Percentiles rank a stretch among this genome's conserved stretches.
These are phyloP conservation scores for Nomada ruficornis DNA, from an alignment of 2,888 invertebrate species.

Conservation along the genomic window DNA sequence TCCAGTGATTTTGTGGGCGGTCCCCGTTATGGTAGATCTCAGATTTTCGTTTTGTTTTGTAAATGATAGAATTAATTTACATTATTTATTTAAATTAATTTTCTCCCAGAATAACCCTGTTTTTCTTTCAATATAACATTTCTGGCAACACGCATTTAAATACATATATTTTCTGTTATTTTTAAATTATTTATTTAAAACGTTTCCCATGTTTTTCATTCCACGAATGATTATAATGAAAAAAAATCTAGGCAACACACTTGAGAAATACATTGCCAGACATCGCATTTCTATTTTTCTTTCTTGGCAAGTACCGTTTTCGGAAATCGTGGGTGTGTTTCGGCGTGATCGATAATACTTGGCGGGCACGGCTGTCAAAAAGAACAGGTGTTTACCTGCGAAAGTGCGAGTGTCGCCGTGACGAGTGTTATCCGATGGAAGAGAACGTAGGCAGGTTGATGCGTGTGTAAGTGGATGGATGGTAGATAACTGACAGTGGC, in stretches of 20 bases:
- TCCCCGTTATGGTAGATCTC: too few species aligned
- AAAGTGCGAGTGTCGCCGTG: constrained; percentile 51
- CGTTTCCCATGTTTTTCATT: too few species aligned
- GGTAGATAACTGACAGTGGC: constrained; percentile 32
- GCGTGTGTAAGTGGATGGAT: constrained; percentile 33
- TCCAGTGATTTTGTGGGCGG: too few species aligned
- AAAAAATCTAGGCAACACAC: too few species aligned
- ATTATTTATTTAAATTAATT: too few species aligned
- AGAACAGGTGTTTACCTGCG: constrained; percentile 64
- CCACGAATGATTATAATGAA: too few species aligned
- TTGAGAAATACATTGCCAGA: too few species aligned
- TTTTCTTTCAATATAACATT: background rate
- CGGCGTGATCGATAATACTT: constrained; percentile 10
- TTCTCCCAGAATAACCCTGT: too few species aligned
- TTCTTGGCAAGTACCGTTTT: background rate
- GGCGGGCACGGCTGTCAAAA: constrained; percentile 16
- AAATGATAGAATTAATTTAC: too few species aligned
- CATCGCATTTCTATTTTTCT: too few species aligned
- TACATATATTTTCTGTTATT: background rate
- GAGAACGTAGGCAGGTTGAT: constrained; percentile 25
- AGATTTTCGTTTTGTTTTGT: too few species aligned
- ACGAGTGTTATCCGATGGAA: constrained; percentile 36
- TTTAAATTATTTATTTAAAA: background rate
- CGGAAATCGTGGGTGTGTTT: background rate
- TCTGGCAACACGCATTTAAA: background rate